Conservation (phyloP, 2,888 invertebrate genomes). For the Thecophora atra region DNA sequence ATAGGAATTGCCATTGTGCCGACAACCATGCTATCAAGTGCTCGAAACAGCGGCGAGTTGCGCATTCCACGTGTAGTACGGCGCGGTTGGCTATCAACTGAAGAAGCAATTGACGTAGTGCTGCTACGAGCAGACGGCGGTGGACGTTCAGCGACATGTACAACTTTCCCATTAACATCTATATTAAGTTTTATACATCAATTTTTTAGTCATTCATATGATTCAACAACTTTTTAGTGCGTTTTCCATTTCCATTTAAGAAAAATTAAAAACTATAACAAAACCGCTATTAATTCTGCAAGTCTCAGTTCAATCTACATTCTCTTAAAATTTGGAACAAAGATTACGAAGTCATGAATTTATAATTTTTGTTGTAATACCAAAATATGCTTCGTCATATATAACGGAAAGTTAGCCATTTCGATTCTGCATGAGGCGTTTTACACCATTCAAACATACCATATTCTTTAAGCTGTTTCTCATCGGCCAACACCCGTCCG, state of each 20-base stretch:
- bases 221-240: too few relatives aligned
- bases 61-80: conserved; percentile 62
- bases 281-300: too few relatives aligned
- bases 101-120: conserved; percentile 50
- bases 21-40: conserved; percentile 65
- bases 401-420: too few relatives aligned
- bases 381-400: too few relatives aligned
- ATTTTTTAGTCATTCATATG: background rate
- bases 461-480: conserved; percentile 84
- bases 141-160: conserved; percentile 89
- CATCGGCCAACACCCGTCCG: conserved; percentile 92
- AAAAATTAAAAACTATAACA: too few relatives aligned
- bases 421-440: too few relatives aligned
- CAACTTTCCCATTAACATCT: conserved; percentile 92
- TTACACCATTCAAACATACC: conserved; percentile 68
- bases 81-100: conserved; percentile 52
- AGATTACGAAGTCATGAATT: too few relatives aligned
- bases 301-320: too few relatives aligned
- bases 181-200: background rate
- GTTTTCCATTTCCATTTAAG: too few relatives aligned
- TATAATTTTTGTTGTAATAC: too few relatives aligned
- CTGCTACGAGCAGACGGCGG: conserved; percentile 74
- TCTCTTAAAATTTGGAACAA: too few relatives aligned
- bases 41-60: conserved; percentile 61
- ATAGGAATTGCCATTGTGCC: conserved; percentile 66